A percentile compares a stretch with the other conserved stretches of the same genome.
Conservation (phyloP, 1,140 invertebrate genomes). For the Yoshiicerus persimilis region DNA sequence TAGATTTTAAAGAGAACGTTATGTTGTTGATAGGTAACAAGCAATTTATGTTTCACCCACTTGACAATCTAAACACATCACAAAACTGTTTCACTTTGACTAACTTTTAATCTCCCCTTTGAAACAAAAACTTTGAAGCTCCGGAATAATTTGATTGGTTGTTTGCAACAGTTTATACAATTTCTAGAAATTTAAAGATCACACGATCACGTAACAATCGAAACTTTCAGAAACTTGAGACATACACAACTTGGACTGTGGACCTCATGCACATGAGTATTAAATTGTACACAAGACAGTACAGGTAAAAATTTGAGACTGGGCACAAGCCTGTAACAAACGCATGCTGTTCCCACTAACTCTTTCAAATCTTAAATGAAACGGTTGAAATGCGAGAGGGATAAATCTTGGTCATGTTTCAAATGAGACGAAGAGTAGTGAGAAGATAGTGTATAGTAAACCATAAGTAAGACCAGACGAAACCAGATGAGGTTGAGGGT, state of each 20-base stretch:
- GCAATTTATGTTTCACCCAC: conserved; percentile 5
- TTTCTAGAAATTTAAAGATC: background rate
- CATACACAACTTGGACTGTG: background rate
- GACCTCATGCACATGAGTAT: too few relatives aligned
- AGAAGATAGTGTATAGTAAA: background rate
- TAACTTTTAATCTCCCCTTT: background rate
- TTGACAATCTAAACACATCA: conserved; percentile 3
- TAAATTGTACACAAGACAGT: background rate
- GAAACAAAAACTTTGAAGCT: background rate
- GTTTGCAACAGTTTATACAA: too few relatives aligned
- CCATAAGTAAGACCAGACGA: background rate
- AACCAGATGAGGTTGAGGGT: conserved; percentile 6
- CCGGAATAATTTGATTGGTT: background rate
- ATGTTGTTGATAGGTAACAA: background rate
- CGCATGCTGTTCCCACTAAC: conserved; percentile 16
- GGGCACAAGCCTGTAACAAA: background rate
- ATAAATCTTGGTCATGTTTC: conserved; percentile 28
- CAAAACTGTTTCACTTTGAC: background rate
- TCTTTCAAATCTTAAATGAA: conserved; percentile 26
- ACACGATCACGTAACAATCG: background rate
- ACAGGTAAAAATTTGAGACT: background rate
- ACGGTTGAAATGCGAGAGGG: conserved; percentile 20
- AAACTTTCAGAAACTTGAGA: background rate
- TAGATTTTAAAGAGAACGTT: background rate
- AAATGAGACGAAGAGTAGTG: conserved; percentile 18